These are phyloP conservation scores for Drosophila pegasa DNA, from an alignment of 2,888 invertebrate species.

Conservation along the genomic window DNA sequence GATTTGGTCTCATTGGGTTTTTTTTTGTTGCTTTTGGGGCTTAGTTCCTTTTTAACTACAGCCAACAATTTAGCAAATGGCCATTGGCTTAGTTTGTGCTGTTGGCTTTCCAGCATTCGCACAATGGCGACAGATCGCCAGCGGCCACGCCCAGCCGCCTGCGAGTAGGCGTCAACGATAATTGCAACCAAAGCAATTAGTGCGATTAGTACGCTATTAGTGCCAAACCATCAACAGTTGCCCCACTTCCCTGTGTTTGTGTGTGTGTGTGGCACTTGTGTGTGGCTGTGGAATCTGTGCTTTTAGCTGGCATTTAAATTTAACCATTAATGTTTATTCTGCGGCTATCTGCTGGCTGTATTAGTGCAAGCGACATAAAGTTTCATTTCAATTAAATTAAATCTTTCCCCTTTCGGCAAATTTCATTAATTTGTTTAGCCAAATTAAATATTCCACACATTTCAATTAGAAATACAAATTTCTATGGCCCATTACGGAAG, in stretches of 20 bases:
- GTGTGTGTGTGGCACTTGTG: constrained; percentile 16
- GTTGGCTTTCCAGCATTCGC: constrained; percentile 44
- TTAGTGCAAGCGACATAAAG: constrained; percentile 18
- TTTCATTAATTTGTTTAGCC: neutral
- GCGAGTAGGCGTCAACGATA: constrained; percentile 67
- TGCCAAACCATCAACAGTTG: constrained; percentile 71
- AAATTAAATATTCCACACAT: neutral
- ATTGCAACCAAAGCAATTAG: constrained; percentile 80
- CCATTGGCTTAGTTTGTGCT: constrained; percentile 43
- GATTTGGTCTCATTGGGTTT: constrained; percentile 56
- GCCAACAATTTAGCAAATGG: constrained; percentile 74
- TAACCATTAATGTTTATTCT: constrained; percentile 58
- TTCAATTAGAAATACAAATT: constrained; percentile 1
- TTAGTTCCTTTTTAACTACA: constrained; percentile 51
- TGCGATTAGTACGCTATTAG: constrained; percentile 78
- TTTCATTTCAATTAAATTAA: constrained; percentile 49
- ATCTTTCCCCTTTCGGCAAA: constrained; percentile 15
- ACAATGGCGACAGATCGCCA: constrained; percentile 38
- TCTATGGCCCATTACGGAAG: neutral
- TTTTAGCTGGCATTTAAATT: constrained; percentile 52
- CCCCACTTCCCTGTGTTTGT: constrained; percentile 7
- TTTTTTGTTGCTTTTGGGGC: constrained; percentile 24
- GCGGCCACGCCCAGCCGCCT: constrained; percentile 24
- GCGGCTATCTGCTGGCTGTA: constrained; percentile 25
- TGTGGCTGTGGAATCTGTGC: constrained; percentile 29